Percentiles rank a stretch among this genome's conserved stretches.
These are phyloP conservation scores for Semnornis frantzii DNA, from an alignment of 2,113 vertebrate genomes.

Conservation along the genomic window DNA sequence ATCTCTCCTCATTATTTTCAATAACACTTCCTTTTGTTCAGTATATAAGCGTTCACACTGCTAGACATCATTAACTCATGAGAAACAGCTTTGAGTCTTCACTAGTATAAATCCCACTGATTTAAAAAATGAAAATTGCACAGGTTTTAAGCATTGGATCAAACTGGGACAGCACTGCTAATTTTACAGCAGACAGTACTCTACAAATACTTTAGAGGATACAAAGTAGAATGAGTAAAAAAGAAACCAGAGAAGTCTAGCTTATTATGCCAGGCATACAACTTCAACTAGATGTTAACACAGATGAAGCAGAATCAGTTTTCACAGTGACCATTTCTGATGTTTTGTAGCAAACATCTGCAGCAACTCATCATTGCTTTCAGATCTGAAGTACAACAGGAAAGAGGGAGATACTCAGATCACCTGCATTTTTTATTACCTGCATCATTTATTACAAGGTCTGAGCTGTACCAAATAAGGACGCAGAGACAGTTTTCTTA, in stretches of 20 bases:
- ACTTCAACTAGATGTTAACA: not conserved
- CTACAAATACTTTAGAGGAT: not conserved
- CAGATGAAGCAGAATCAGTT: not conserved
- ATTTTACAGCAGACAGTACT: not conserved
- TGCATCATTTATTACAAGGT: not conserved
- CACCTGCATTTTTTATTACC: not conserved
- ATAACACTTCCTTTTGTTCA: not conserved
- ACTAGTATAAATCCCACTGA: not conserved
- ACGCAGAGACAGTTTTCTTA: not conserved
- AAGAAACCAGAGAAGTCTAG: not conserved
- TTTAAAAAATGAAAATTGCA: not conserved
- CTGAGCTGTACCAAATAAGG: not conserved
- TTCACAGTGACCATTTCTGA: not conserved
- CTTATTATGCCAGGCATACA: not conserved
- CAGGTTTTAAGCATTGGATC: not conserved
- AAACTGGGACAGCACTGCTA: not conserved
- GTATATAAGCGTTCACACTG: not conserved
- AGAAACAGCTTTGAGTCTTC: not conserved
- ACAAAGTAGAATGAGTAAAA: not conserved
- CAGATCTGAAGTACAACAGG: not conserved
- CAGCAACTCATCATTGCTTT: not conserved
- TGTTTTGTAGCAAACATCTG: not conserved
- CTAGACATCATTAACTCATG: not conserved
- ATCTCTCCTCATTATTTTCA: not conserved
- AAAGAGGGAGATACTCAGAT: not conserved